Base-by-base conservation (phyloP, 2,888 invertebrate species). In the Prosopocoilus inquinatus region DNA sequence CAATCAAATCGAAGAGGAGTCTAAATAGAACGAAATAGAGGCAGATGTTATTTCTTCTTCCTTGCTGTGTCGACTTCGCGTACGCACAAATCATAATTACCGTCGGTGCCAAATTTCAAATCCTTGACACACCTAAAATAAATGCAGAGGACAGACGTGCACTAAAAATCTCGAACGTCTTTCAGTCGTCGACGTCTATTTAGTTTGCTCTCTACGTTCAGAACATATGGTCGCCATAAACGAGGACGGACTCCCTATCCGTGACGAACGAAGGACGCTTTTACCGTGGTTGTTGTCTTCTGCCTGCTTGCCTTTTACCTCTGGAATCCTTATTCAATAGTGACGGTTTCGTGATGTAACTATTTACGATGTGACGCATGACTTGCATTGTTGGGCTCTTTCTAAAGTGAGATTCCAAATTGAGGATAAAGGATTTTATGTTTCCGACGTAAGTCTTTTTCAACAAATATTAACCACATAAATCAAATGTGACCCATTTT, bases 111-210 rank as follows among this genome's bases (percentile, higher is more conserved):
- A 38, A 52, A 52, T 12, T 15, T 36, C 20, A 52, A 38, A 52
- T 52, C 51, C 51, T 50, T 58, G 58, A 50, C 45, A 50, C 48
- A 52, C 51, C 49, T 20, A 51, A 59, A 59, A 57, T 59, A 59
- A 54, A 59, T 49, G 51, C 9, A 39, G 41, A 55, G 41, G 58
- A 48, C 58, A 53, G 55, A 47, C 55, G 47, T 52, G 47, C 47
- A 34, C 55, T 53, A 57, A 55, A 60, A 60, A 58, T 58, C 47
- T 39, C 36, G 43, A 12, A 39, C 13, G 53, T 57, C 57, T 60
- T 53, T 60, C 60, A 53, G 55, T 52, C 53, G 46, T 53, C 39
- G 28, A 28, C 39, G 55, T 58, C 56, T 50, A 57, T 53, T 59
- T 53, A 53, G 53, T 38, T 47, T 39, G 53, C 33, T 47, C 48